phyloP scores from a whole-genome alignment of 2,113 vertebrate genomes.

The Penelope pileata region DNA sequence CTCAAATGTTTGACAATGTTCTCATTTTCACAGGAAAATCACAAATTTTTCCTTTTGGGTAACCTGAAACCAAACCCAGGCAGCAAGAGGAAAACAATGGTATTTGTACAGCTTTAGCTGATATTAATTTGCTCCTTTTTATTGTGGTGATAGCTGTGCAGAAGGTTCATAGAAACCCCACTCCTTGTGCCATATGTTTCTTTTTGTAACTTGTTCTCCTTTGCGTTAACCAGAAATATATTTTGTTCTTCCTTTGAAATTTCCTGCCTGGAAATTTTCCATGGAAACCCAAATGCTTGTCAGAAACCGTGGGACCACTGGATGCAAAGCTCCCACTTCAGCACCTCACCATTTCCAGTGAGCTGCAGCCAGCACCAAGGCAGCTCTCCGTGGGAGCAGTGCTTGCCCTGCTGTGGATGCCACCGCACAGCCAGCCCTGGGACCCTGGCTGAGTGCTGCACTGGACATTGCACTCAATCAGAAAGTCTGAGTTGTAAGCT shows the following conservation, averaged over 20 bases:
- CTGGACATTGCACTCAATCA: neutral
- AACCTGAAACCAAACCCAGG: neutral
- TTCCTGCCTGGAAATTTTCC: neutral
- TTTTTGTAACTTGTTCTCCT: neutral
- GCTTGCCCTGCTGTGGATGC: neutral
- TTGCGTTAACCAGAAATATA: neutral
- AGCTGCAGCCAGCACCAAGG: neutral
- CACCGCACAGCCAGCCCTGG: neutral
- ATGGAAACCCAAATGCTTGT: neutral
- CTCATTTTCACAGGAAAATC: neutral
- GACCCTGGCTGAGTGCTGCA: neutral
- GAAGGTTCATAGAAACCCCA: neutral
- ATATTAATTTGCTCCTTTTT: neutral
- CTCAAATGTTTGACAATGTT: neutral
- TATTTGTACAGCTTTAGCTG: slow-evolving; percentile 12
- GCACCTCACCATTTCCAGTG: neutral
- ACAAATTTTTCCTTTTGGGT: neutral
- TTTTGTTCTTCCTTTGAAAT: neutral
- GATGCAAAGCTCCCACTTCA: neutral
- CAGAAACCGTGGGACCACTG: neutral
- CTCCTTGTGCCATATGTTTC: neutral
- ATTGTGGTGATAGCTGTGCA: neutral
- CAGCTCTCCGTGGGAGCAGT: neutral
- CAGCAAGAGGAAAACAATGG: neutral
- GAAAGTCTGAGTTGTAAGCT: neutral